phyloP scores from a whole-genome alignment of 1,140 invertebrate species.

The Drosophila repletoides region DNA sequence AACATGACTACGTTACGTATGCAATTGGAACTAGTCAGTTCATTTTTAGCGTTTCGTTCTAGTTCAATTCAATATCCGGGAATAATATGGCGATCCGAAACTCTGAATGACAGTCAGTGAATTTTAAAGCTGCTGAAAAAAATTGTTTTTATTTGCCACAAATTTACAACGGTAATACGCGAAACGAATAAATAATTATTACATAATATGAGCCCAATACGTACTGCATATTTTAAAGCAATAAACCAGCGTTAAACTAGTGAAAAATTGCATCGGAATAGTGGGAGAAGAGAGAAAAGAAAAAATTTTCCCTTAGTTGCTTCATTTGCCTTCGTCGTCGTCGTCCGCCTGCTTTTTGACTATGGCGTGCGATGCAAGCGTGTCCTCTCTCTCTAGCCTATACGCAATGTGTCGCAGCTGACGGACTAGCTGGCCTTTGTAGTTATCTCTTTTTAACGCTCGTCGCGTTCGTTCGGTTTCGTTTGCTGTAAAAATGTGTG shows the following conservation, averaged over 20 bases:
- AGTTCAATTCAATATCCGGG: conserved; percentile 61
- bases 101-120: conserved; percentile 68
- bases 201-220: conserved; percentile 1
- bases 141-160: conserved; percentile 62
- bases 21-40: conserved; percentile 2
- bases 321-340: conserved; percentile 60
- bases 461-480: conserved; percentile 49
- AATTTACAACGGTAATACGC: conserved; percentile 70
- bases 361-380: conserved; percentile 50
- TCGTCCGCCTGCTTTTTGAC: conserved; percentile 50
- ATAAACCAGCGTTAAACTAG: conserved; percentile 9
- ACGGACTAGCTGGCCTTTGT: conserved; percentile 28
- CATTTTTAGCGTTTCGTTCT: conserved; percentile 17
- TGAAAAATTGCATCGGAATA: conserved; percentile 53
- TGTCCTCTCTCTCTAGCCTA: conserved; percentile 51
- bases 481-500: conserved; percentile 66
- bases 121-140: conserved; percentile 72
- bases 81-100: conserved; percentile 77
- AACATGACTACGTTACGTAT: conserved; percentile 2
- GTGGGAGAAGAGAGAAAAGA: conserved; percentile 49
- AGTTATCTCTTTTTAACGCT: conserved; percentile 50
- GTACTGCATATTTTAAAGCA: conserved; percentile 34
- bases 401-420: conserved; percentile 36
- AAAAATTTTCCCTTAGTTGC: conserved; percentile 72
- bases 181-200: conserved; percentile 49